These are phyloP conservation scores for Astyanax mexicanus DNA, from an alignment of 2,797 vertebrate species.

Conservation along the genomic window DNA sequence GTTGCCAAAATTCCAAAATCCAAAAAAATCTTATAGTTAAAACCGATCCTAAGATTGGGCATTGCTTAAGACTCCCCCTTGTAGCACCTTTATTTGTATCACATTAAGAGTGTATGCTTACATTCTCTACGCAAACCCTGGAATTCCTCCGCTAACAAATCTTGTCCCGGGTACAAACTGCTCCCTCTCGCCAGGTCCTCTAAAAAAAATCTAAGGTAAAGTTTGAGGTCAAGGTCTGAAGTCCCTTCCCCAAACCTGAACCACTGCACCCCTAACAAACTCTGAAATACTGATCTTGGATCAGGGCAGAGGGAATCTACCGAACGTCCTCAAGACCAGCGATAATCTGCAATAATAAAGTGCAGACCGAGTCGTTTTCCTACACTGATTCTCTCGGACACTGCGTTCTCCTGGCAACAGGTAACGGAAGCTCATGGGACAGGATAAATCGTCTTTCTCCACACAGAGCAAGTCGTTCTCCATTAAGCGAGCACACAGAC, in stretches of 20 bases:
- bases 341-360: background rate
- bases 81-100: too few relatives aligned
- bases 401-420: background rate
- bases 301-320: background rate
- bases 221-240: background rate
- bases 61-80: too few relatives aligned
- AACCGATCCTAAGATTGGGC: too few relatives aligned
- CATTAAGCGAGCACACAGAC: constrained; percentile 37
- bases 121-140: background rate
- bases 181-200: too few relatives aligned
- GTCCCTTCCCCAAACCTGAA: constrained; percentile 12
- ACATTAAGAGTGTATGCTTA: background rate
- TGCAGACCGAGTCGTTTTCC: background rate
- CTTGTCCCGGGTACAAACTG: background rate
- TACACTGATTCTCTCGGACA: background rate
- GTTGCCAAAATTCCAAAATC: too few relatives aligned
- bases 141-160: background rate
- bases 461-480: constrained; percentile 15
- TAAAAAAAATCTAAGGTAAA: too few relatives aligned
- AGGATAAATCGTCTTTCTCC: constrained; percentile 26
- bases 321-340: background rate
- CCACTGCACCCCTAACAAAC: background rate
- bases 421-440: constrained; percentile 23
- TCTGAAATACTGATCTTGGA: constrained; percentile 27
- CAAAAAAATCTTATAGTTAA: too few relatives aligned